phyloP scores from a whole-genome alignment of 2,113 vertebrate species.

The Anseranas semipalmata region DNA sequence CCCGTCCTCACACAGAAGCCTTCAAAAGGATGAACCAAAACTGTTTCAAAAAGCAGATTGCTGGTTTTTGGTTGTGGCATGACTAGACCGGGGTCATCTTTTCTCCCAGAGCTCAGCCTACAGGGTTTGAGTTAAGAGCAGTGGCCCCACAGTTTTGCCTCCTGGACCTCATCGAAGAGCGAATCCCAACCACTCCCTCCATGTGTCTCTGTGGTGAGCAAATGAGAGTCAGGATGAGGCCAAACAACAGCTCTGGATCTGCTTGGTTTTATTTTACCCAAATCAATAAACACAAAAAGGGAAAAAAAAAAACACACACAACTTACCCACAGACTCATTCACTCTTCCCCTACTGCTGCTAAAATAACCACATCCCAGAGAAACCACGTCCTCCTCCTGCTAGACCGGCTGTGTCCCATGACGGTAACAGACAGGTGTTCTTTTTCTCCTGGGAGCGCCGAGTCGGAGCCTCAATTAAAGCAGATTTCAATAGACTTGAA shows the following conservation, averaged over 20 bases:
- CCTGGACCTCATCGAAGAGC: background rate
- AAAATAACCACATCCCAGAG: background rate
- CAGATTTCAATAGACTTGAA: background rate
- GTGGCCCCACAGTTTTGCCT: background rate
- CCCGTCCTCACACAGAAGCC: background rate
- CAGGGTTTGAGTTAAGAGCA: background rate
- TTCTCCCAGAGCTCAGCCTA: background rate
- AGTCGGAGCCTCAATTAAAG: background rate
- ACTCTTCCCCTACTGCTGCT: background rate
- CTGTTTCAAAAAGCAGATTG: background rate
- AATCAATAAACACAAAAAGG: background rate
- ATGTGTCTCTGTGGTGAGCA: fast-evolving
- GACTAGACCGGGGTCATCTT: background rate
- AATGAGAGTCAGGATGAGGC: background rate
- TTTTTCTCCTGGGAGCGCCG: background rate
- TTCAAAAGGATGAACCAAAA: background rate
- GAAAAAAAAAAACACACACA: fast-evolving
- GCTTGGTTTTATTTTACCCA: background rate
- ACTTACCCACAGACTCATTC: background rate
- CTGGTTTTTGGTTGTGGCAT: background rate
- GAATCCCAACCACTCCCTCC: background rate
- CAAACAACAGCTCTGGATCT: background rate
- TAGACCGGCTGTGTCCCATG: background rate
- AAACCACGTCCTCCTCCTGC: background rate
- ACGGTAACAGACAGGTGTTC: background rate